These are phyloP conservation scores for Leptocoma aspasia DNA, from an alignment of 2,113 vertebrate species.

Conservation along the genomic window DNA sequence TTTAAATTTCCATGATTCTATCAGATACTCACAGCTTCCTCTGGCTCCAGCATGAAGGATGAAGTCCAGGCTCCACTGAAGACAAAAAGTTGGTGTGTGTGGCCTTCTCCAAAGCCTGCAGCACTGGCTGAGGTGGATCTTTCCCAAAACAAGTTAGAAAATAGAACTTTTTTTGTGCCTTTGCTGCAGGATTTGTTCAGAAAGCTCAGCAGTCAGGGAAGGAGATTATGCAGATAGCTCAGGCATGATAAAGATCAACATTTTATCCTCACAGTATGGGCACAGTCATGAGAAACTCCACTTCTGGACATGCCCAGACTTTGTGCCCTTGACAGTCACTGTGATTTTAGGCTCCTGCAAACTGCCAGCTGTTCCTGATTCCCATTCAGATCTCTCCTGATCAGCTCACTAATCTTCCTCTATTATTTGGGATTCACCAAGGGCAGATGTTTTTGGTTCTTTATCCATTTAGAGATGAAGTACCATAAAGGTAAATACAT, in stretches of 20 bases:
- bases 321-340: background rate
- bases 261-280: background rate
- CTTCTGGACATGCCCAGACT: background rate
- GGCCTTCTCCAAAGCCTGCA: background rate
- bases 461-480: background rate
- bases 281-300: constrained; percentile 8
- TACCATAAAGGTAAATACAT: background rate
- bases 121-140: background rate
- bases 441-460: background rate
- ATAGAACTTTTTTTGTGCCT: background rate
- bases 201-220: background rate
- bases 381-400: background rate
- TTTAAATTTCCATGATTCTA: accelerated
- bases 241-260: background rate
- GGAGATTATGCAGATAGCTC: background rate
- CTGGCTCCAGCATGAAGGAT: background rate
- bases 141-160: background rate
- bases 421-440: accelerated
- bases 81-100: background rate
- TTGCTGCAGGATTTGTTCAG: background rate
- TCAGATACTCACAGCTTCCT: background rate
- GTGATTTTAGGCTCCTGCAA: background rate
- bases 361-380: background rate
- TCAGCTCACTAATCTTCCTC: background rate
- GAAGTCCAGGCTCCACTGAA: background rate